These are phyloP conservation scores for Sarcophaga peregrina DNA, from an alignment of 1,140 invertebrate species.

Conservation along the genomic window DNA sequence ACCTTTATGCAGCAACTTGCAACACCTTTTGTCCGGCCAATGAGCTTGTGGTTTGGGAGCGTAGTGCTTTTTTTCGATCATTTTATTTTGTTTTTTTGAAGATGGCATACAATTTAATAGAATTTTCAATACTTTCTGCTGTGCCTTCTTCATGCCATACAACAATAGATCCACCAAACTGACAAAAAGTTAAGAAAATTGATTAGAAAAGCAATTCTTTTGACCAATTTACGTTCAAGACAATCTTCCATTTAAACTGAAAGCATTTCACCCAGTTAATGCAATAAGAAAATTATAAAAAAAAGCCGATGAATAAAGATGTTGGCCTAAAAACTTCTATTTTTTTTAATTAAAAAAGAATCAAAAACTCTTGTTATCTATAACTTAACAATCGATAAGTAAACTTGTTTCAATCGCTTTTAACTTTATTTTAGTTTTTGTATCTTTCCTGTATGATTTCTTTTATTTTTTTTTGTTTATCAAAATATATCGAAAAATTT, in stretches of 20 bases:
- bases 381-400: neutral
- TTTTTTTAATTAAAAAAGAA: neutral
- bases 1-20: neutral
- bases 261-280: neutral
- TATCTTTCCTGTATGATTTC: neutral
- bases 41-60: neutral
- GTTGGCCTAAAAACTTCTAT: no score
- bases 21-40: slow-evolving; percentile 7
- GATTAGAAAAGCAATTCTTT: neutral
- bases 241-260: neutral
- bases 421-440: neutral
- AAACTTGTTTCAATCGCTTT: neutral
- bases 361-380: neutral
- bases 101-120: no score
- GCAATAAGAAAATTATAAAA: neutral
- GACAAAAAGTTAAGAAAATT: slow-evolving; percentile 8
- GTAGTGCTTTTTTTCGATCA: no score
- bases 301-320: neutral
- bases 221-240: neutral
- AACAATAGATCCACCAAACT: neutral
- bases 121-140: no score
- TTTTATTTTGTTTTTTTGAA: no score
- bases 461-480: no score
- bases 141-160: neutral
- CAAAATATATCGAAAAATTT: no score